Percentiles rank a stretch among this genome's conserved stretches.
phyloP scores from a whole-genome alignment of 2,113 vertebrate genomes.

The Serilophus lunatus region DNA sequence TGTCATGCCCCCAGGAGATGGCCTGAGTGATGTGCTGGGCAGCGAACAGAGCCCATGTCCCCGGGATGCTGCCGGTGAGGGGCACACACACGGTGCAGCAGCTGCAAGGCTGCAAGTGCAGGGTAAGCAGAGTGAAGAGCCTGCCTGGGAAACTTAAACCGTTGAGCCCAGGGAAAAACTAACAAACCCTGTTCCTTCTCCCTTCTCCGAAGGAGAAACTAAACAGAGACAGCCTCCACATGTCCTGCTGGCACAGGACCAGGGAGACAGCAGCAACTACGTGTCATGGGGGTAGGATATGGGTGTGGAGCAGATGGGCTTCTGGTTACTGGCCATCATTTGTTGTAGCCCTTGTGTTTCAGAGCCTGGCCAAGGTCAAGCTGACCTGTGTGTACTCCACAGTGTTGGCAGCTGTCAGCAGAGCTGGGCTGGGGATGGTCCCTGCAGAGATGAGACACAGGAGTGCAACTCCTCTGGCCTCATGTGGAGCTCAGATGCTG shows the following conservation, averaged over 20 bases:
- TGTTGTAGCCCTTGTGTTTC: neutral
- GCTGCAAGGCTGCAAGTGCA: neutral
- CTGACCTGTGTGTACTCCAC: neutral
- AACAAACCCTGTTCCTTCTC: neutral
- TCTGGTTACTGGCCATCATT: neutral
- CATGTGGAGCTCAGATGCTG: fast-evolving
- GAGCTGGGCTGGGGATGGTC: neutral
- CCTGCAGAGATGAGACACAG: neutral
- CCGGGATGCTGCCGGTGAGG: fast-evolving
- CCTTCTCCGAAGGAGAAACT: neutral
- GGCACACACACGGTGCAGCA: neutral
- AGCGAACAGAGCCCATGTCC: neutral
- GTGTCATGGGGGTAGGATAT: fast-evolving
- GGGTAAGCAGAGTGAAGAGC: neutral
- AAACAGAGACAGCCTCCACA: neutral
- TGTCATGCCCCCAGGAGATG: neutral
- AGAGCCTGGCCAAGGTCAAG: neutral
- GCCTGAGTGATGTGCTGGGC: neutral
- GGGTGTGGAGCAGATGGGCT: fast-evolving
- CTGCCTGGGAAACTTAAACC: neutral
- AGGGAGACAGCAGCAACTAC: neutral
- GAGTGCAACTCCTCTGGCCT: fast-evolving
- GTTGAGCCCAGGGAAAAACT: neutral
- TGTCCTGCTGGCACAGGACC: neutral
- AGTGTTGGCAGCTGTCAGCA: neutral